Evolutionary conservation across 2,888 invertebrate genomes (phyloP).

Genomic region (Erebia palarica): DNA sequence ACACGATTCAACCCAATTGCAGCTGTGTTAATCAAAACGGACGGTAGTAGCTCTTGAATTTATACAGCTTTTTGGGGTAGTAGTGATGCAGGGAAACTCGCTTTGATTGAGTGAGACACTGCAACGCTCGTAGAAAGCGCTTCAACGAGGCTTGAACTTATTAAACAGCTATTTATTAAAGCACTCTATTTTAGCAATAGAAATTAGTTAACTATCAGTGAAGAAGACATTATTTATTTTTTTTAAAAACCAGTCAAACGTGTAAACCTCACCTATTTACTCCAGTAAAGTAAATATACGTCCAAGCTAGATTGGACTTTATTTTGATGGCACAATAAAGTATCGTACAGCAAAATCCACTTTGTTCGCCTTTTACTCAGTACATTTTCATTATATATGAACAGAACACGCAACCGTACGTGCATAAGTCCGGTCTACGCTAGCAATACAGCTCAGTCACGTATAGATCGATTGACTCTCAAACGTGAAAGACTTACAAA

Average conservation of each 20-base stretch:
- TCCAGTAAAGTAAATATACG: conserved; percentile 1
- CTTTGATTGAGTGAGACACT: conserved; percentile 19
- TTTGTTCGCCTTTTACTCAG: conserved; percentile 23
- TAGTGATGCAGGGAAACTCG: conserved; percentile 16
- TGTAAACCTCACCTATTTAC: neutral
- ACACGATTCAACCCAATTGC: too few species aligned
- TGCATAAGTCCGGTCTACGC: conserved; percentile 16
- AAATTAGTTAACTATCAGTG: neutral
- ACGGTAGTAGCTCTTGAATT: conserved; percentile 9
- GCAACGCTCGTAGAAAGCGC: neutral
- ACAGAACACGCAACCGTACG: conserved; percentile 20
- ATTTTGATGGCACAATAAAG: conserved; percentile 18
- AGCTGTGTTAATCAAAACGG: too few species aligned
- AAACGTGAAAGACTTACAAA: conserved; percentile 35
- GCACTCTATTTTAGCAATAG: too few species aligned
- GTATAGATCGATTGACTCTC: conserved; percentile 31
- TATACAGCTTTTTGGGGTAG: conserved; percentile 19
- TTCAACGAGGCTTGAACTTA: conserved; percentile 1
- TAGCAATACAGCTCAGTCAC: conserved; percentile 26
- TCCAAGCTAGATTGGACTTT: neutral
- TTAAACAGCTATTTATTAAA: conserved; percentile 1
- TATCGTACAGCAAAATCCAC: conserved; percentile 24
- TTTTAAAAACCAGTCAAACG: too few species aligned
- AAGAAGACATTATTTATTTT: neutral
- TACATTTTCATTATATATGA: conserved; percentile 16